phyloP scores from a whole-genome alignment of 2,888 invertebrate species.

The Yponomeuta sedellus region DNA sequence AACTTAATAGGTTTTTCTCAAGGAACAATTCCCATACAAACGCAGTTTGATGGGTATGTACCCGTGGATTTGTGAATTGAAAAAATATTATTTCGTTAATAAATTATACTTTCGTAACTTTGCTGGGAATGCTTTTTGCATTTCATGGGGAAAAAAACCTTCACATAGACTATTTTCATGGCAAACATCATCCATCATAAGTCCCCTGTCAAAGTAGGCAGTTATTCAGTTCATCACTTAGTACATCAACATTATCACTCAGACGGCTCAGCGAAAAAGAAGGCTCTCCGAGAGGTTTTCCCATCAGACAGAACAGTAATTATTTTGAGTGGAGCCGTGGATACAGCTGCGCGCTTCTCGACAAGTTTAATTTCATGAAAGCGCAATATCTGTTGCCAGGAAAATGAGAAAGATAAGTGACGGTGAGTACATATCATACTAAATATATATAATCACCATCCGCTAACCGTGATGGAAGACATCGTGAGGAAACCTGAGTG shows the following conservation, averaged over 20 bases:
- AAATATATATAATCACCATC: no score
- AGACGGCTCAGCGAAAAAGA: not conserved
- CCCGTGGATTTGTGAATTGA: no score
- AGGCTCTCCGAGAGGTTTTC: slow-evolving; percentile 1
- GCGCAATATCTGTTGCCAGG: slow-evolving; percentile 5
- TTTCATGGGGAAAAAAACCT: no score
- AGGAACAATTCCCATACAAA: no score
- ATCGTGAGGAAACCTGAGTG: no score
- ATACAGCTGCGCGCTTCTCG: slow-evolving; percentile 13
- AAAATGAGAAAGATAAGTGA: slow-evolving; percentile 2
- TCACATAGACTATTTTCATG: no score
- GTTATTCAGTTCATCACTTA: slow-evolving; percentile 11
- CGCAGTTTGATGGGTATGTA: no score
- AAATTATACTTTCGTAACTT: no score
- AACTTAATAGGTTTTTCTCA: no score
- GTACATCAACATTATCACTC: slow-evolving; percentile 11
- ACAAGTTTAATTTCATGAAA: slow-evolving; percentile 16
- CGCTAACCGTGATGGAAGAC: no score
- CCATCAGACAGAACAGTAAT: slow-evolving; percentile 7
- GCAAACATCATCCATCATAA: slow-evolving; percentile 10
- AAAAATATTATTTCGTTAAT: no score
- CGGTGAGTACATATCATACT: not conserved
- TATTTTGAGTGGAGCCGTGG: slow-evolving; percentile 15
- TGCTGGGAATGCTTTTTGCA: no score
- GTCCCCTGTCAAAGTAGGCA: slow-evolving; percentile 1